Base-by-base conservation (phyloP, 2,888 invertebrate species). In the Microctonus brassicae region DNA sequence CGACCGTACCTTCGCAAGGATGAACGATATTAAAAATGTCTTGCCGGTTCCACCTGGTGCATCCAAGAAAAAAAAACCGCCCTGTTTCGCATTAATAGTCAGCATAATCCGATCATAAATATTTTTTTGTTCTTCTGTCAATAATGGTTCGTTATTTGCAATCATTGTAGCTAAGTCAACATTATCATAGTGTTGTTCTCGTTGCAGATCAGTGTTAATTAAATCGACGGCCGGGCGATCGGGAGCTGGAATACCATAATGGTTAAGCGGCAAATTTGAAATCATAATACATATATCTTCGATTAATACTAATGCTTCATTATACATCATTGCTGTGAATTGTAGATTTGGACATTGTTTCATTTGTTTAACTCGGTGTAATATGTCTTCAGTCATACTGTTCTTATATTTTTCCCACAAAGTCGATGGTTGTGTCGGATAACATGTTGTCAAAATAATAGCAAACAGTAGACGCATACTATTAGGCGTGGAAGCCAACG, bases 241-340 rank as follows among this genome's bases (percentile, higher is more conserved):
- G 69, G 80, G 79, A 66, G 79, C 64, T 75, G 79, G 64, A 76
- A 83, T 76, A 67, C 76, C 80, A 73, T 79, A 81, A 67, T 65
- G 73, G 57, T 73, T 53, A 69, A 79, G 76, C 29, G 75, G 68
- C 73, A 70, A 47, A 13, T 33, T 33, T 78, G 78, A 80, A 77
- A 83, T 82, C 71, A 82, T 70, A 73, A 77, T 79, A 77, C 80
- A 84, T 79, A 82, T 80, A 67, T 84, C 82, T 80, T 83, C 80
- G 76, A 83, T 84, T 77, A 81, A 79, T 73, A 82, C 39, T 26
- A 81, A 81, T 68, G 79, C 77, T 52, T 74, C 62, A 66, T 82
- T 81, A 69, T 78, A 75, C 53, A 82, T 81, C 72, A 79, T 78
- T 60, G 73, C 74, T 58, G 64, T 78, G 69, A 65, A 58, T n/a